phyloP scores from a whole-genome alignment of 2,113 vertebrate species.

The Vulpes ferrilata region DNA sequence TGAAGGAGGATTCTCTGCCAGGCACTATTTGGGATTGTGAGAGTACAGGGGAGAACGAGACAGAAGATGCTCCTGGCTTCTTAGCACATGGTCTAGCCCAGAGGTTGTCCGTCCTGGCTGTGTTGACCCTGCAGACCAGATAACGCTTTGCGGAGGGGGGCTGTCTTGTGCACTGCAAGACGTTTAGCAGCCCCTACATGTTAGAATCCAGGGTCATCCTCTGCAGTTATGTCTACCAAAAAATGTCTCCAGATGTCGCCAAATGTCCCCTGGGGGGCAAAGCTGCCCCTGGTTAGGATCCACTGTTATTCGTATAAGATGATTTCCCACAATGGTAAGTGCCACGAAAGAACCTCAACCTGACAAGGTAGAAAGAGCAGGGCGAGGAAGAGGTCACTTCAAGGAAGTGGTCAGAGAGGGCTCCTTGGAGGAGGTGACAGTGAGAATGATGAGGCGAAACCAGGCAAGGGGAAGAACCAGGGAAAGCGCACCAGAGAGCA shows the following conservation, averaged over 20 bases:
- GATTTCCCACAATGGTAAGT: accelerated
- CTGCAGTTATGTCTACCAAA: background rate
- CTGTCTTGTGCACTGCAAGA: background rate
- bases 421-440: background rate
- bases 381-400: background rate
- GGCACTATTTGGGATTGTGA: accelerated
- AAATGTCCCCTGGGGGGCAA: background rate
- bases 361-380: background rate
- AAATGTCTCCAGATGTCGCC: background rate
- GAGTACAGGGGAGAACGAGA: accelerated
- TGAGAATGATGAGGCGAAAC: background rate
- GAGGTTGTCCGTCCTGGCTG: accelerated
- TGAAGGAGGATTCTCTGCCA: background rate
- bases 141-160: no score
- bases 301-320: background rate
- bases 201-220: background rate
- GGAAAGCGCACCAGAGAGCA: accelerated
- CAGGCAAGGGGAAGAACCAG: background rate
- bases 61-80: no score
- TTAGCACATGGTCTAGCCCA: accelerated
- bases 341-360: background rate
- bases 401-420: background rate
- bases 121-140: accelerated
- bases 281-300: background rate
- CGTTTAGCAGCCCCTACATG: background rate